Evolutionary conservation across 2,113 vertebrate species (phyloP), one percentile per base, ranked within the genome.

Genomic region (Phycodurus eques): DNA sequence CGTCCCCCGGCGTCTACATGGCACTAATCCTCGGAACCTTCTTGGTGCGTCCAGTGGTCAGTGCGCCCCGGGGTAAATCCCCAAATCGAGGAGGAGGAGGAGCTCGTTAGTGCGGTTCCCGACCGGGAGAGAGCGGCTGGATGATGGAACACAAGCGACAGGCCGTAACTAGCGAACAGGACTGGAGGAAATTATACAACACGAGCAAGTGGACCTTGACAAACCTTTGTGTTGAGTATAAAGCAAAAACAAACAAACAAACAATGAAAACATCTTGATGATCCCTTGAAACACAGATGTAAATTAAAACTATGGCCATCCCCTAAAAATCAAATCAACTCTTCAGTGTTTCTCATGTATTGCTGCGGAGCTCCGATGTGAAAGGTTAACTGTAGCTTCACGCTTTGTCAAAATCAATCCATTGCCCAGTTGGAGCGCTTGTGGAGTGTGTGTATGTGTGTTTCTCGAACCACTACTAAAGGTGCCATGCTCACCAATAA

Each of bases 61-160:
- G 80, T 62, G 83, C 78, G 76, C 88, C 87, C 83, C 77, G 68
- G 88, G 87, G 83, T 72, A 89, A 90, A 89, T 88, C 89, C 81
- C 76, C 71, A 63, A 82, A 86, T 83, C 69, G 74, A 78, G 79
- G 71, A 81, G 81, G 57, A 74, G 81, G 59, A 76, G 79, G 72
- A 88, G 88, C 92, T 93, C 90, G 84, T 93, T 93, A 93, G 78
- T 67, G 70, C 71, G 76, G 89, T 85, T 80, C 88, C 92, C 88
- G 78, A 85, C 91, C 73, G 89, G 77, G 85, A 77, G 39, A 82
- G 61, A 59, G 61, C 47, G 63, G 68, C 68, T 72, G 72, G 22
- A 44, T 92, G 90, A 92, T 90, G 84, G 86, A 93, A 84, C 71
- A 33, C 79, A 86, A 90, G 81, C 79, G 90, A 93, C 92, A 91